phyloP scores from a whole-genome alignment of 2,797 vertebrate species.

The Momotus momota region DNA sequence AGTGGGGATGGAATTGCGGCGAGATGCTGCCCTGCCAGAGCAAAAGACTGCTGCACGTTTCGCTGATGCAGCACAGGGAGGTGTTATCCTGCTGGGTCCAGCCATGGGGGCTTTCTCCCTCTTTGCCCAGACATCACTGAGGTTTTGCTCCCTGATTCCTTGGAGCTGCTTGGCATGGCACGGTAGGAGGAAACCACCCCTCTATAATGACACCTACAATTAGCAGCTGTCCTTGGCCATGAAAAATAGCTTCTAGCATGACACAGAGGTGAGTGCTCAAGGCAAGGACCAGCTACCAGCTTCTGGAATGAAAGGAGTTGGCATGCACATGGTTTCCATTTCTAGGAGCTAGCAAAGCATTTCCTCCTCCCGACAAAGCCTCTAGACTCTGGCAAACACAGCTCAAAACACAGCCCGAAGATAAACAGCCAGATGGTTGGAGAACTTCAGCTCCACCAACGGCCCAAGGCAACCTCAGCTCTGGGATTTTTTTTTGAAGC shows the following conservation, averaged over 20 bases:
- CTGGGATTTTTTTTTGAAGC: not conserved
- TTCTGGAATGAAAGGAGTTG: not conserved
- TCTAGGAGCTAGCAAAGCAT: not conserved
- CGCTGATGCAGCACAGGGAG: too few relatives aligned
- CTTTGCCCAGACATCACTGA: too few relatives aligned
- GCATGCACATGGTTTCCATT: not conserved
- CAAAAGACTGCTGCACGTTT: not conserved
- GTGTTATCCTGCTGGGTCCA: not conserved
- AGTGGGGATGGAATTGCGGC: not conserved
- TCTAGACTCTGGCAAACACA: not conserved
- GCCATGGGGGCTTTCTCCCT: fast-evolving
- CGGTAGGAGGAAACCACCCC: not conserved
- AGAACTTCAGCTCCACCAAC: not conserved
- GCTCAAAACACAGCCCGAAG: not conserved
- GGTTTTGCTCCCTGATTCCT: not conserved
- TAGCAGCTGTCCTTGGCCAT: not conserved
- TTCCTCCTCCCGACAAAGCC: not conserved
- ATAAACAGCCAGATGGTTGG: not conserved
- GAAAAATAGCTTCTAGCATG: not conserved
- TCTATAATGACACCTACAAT: not conserved
- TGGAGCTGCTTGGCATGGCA: not conserved
- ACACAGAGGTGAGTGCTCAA: not conserved
- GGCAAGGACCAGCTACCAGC: not conserved
- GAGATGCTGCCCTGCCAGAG: not conserved
- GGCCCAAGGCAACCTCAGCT: not conserved